Evolutionary conservation across 2,888 invertebrate genomes (phyloP).

Genomic region (Sipha maydis): DNA sequence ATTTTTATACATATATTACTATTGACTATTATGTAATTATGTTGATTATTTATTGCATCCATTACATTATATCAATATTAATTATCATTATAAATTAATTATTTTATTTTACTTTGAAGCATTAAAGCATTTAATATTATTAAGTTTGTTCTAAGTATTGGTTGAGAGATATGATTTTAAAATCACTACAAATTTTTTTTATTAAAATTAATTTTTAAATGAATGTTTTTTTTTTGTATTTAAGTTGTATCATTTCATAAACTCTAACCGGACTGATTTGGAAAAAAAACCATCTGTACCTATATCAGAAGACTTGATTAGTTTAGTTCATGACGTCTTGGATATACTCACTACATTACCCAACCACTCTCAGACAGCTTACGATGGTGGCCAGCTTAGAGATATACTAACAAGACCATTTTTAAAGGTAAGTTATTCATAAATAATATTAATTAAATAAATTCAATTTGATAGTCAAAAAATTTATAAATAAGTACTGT

Average conservation of each 20-base stretch:
- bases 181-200: no score
- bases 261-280: slow-evolving; percentile 46
- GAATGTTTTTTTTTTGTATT: slow-evolving; percentile 18
- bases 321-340: slow-evolving; percentile 52
- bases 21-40: no score
- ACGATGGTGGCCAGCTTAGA: slow-evolving; percentile 69
- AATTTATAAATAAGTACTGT: no score
- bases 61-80: not conserved
- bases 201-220: no score
- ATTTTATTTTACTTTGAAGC: not conserved
- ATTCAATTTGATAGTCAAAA: no score
- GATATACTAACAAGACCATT: slow-evolving; percentile 70
- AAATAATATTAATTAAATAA: not conserved
- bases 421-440: slow-evolving; percentile 69
- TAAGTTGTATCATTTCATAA: slow-evolving; percentile 58
- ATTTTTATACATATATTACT: no score
- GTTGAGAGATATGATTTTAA: not conserved
- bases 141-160: not conserved
- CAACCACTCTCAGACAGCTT: slow-evolving; percentile 62
- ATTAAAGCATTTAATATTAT: not conserved
- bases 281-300: slow-evolving; percentile 56
- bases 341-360: slow-evolving; percentile 53
- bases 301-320: slow-evolving; percentile 54
- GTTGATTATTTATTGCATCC: not conserved
- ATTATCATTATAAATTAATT: not conserved